Conservation (phyloP, 2,888 invertebrate genomes). For the Leptopterna dolabrata region DNA sequence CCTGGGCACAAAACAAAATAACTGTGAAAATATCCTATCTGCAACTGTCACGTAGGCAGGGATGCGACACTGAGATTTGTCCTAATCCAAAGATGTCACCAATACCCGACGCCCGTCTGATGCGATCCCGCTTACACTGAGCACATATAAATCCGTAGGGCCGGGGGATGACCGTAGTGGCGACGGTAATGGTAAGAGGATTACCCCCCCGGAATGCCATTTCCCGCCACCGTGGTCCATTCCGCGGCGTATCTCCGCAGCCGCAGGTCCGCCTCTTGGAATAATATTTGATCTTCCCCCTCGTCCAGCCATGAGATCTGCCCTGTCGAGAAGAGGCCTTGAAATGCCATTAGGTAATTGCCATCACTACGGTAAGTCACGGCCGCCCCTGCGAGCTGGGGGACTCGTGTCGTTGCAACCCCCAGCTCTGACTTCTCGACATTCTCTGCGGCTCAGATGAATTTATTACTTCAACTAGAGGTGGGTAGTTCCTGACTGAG, state of each 20-base stretch:
- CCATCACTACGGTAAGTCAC: constrained; percentile 46
- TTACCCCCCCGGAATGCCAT: background rate
- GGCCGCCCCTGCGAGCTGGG: background rate
- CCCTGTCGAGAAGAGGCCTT: background rate
- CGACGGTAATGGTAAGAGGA: background rate
- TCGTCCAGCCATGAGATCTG: background rate
- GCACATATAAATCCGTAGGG: background rate
- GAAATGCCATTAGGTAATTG: constrained; percentile 41
- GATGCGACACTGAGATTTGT: no score
- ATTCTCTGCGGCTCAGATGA: background rate
- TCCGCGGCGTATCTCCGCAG: background rate
- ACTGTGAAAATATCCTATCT: no score
- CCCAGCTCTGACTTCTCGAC: background rate
- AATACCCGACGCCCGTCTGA: background rate
- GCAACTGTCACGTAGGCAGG: background rate
- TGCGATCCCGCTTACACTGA: background rate
- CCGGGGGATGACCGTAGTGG: background rate
- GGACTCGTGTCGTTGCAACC: background rate
- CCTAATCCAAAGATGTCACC: background rate
- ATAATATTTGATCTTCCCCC: constrained; percentile 14
- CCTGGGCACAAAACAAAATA: no score
- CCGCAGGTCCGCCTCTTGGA: background rate
- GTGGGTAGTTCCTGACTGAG: no score
- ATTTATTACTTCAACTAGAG: background rate
- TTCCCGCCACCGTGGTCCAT: background rate